Evolutionary conservation across 1,140 invertebrate species (phyloP).

Genomic region (Bombus cullumanus): DNA sequence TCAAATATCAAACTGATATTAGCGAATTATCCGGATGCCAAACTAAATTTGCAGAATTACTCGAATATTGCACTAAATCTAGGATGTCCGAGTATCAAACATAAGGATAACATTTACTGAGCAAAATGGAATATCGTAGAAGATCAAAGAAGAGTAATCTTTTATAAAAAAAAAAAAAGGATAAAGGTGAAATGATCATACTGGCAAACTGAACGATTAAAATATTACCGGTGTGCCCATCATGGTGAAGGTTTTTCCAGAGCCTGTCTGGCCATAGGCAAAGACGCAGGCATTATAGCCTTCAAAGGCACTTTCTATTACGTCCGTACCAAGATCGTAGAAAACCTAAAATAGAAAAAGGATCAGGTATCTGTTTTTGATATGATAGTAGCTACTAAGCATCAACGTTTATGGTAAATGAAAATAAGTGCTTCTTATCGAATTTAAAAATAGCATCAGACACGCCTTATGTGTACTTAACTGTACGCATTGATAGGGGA

Average conservation of each 20-base stretch:
- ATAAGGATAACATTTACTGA: not conserved
- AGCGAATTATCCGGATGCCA: not conserved
- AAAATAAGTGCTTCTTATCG: conserved; percentile 30
- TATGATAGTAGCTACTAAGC: not conserved
- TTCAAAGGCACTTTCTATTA: conserved; percentile 96
- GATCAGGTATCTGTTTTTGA: conserved; percentile 27
- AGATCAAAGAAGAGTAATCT: no score
- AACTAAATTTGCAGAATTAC: no score
- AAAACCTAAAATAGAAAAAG: conserved; percentile 86
- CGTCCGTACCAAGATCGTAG: conserved; percentile 93
- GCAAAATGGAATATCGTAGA: no score
- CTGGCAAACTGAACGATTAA: not conserved
- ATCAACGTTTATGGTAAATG: not conserved
- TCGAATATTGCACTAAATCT: no score
- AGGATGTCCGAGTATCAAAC: no score
- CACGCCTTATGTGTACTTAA: not conserved
- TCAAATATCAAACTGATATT: not conserved
- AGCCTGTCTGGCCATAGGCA: conserved; percentile 97
- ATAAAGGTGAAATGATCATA: not conserved
- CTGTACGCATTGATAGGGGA: not conserved
- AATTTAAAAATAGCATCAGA: not conserved
- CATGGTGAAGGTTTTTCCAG: conserved; percentile 99
- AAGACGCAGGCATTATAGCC: conserved; percentile 99
- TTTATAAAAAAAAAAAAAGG: not conserved
- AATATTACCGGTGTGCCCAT: conserved; percentile 92